Base-by-base conservation (phyloP, 2,113 vertebrate genomes). In the Microtus pennsylvanicus region DNA sequence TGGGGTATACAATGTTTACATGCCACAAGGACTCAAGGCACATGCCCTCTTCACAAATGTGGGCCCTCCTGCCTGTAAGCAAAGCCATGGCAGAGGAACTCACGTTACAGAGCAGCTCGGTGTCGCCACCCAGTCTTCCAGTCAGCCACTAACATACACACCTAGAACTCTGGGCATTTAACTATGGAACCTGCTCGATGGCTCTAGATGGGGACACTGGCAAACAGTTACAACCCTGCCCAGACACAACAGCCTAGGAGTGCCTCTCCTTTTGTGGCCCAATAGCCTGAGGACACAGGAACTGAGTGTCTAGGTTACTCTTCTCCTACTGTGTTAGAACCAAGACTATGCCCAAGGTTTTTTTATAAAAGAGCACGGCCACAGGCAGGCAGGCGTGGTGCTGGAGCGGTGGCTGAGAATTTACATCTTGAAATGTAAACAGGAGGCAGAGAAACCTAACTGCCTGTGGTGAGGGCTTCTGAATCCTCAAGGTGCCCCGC, bases 171-270 rank as follows among this genome's bases (percentile, higher is more conserved):
- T 24, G 52, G 7, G 82, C 26, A 83, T 28, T 42, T 24, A 17
- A 83, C n/a, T 30, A 19, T 81, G 78, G 9, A 4, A 28, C 42
- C 12, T 78, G 67, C n/a, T 8, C 0, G 0, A 2, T 9, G 67
- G 55, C 8, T 4, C 11, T 7, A 17, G 30, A 11, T 14, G 28
- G 42, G 42, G 55, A 58, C 52, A 21, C 33, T 0, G 8, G 65
- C 22, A 50, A 67, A 16, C 17, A 77, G 70, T 63, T 26, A 58
- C 47, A 38, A 12, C 52, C 81, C 26, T 45, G 67, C 67, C 74
- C 9, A 5, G 45, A 47, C 45, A 16, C 47, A 28, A 12, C 35
- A 2, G 67, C 75, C 45, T 69, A 74, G 24, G 22, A 28, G 38
- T 4, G 1, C 55, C 58, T 52, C 69, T 76, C 61, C 38, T 35